A percentile compares a stretch with the other conserved stretches of the same genome.
phyloP scores from a whole-genome alignment of 2,888 invertebrate genomes.

The Drosophila lutescens region DNA sequence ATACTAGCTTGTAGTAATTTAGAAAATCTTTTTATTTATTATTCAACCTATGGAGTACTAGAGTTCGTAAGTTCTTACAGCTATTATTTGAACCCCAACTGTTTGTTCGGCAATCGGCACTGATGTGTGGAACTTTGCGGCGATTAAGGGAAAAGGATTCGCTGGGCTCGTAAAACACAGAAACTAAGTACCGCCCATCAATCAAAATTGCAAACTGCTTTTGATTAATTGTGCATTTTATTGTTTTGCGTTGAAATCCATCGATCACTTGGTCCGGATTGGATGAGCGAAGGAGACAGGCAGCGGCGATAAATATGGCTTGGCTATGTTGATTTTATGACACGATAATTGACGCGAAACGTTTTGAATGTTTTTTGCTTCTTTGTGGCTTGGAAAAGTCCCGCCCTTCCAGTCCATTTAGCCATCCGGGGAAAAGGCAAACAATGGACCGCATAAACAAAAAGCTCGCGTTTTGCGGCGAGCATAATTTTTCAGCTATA shows the following conservation, averaged over 20 bases:
- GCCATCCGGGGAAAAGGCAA: conserved; percentile 29
- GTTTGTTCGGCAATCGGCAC: background rate
- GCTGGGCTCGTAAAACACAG: conserved; percentile 36
- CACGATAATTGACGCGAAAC: conserved; percentile 75
- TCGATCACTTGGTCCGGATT: conserved; percentile 56
- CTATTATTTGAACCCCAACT: background rate
- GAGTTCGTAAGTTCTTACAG: too few relatives aligned
- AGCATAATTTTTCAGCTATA: conserved; percentile 47
- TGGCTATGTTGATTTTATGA: conserved; percentile 73
- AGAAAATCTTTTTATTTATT: background rate
- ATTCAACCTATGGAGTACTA: too few relatives aligned
- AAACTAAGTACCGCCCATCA: conserved; percentile 64
- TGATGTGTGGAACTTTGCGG: conserved; percentile 11
- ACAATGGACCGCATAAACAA: conserved; percentile 50
- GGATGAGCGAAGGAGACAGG: conserved; percentile 26
- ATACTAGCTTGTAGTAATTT: too few relatives aligned
- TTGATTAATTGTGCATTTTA: conserved; percentile 78
- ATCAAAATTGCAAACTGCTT: conserved; percentile 66
- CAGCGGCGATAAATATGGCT: conserved; percentile 39
- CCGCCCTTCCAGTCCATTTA: conserved; percentile 7
- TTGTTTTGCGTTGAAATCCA: conserved; percentile 71
- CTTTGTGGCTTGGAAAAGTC: conserved; percentile 21
- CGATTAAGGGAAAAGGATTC: conserved; percentile 42
- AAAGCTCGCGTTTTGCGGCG: conserved; percentile 45
- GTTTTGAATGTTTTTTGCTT: conserved; percentile 65